These are phyloP conservation scores for Itoplectis maculator DNA, from an alignment of 2,888 invertebrate species.

Conservation along the genomic window DNA sequence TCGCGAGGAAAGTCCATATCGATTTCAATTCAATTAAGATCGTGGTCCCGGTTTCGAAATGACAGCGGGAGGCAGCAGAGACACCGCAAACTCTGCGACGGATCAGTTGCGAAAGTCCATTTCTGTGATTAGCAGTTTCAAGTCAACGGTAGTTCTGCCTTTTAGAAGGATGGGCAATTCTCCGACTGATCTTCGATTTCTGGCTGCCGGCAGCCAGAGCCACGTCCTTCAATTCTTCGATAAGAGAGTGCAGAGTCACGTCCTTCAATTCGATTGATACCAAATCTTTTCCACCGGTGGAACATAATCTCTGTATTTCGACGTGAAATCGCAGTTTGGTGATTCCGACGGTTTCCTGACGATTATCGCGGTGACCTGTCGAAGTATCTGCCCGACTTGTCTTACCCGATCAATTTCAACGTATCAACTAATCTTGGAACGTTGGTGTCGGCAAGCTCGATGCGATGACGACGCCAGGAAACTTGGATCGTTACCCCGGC, in stretches of 20 bases:
- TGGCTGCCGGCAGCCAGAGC: background rate
- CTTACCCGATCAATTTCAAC: conserved; percentile 31
- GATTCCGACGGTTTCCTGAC: conserved; percentile 1
- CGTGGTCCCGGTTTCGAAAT: background rate
- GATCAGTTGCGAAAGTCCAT: conserved; percentile 32
- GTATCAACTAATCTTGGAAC: conserved; percentile 27
- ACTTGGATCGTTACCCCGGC: conserved; percentile 40
- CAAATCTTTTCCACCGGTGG: conserved; percentile 23
- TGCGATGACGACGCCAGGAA: conserved; percentile 4
- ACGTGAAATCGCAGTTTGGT: background rate
- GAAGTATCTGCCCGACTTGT: conserved; percentile 2
- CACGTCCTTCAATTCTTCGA: background rate
- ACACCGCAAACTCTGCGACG: conserved; percentile 1
- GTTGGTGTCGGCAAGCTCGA: conserved; percentile 18
- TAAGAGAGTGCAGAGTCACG: conserved; percentile 13
- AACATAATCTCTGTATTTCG: background rate
- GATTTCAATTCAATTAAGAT: conserved; percentile 2
- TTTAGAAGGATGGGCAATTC: background rate
- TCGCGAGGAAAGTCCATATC: background rate
- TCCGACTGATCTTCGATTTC: background rate
- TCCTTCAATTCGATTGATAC: conserved; percentile 16
- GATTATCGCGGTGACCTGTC: conserved; percentile 19
- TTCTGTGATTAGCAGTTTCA: background rate
- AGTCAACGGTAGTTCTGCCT: background rate
- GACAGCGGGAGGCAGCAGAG: background rate